These are phyloP conservation scores for Cremastobaeus sp. DNA, from an alignment of 2,888 invertebrate genomes.

Conservation along the genomic window DNA sequence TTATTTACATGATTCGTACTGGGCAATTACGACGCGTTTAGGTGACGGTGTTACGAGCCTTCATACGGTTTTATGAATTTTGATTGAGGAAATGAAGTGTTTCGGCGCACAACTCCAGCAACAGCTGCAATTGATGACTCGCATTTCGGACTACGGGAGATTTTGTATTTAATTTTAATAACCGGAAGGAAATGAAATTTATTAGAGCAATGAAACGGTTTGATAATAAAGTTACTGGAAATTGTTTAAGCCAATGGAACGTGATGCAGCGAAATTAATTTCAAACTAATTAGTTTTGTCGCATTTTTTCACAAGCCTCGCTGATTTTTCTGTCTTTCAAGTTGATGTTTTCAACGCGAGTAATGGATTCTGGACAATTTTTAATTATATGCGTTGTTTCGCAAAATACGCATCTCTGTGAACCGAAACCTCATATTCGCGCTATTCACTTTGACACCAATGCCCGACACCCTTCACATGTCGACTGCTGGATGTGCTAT, in stretches of 20 bases:
- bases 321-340: slow-evolving; percentile 34
- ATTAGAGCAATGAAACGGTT: slow-evolving; percentile 31
- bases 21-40: slow-evolving; percentile 32
- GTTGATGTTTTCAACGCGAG: slow-evolving; percentile 7
- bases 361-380: slow-evolving; percentile 41
- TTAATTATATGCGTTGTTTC: slow-evolving; percentile 49
- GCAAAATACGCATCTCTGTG: slow-evolving; percentile 18
- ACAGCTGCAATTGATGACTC: slow-evolving; percentile 45
- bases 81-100: slow-evolving; percentile 34
- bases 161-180: slow-evolving; percentile 48
- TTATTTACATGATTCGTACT: slow-evolving; percentile 3
- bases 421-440: slow-evolving; percentile 45
- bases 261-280: slow-evolving; percentile 7
- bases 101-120: slow-evolving; percentile 9
- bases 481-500: slow-evolving; percentile 35
- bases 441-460: slow-evolving; percentile 57
- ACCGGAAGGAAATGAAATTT: slow-evolving; percentile 44
- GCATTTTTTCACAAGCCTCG: slow-evolving; percentile 21
- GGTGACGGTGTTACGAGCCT: slow-evolving; percentile 29
- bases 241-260: slow-evolving; percentile 17
- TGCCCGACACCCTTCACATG: slow-evolving; percentile 50
- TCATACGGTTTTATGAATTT: slow-evolving; percentile 49
- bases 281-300: slow-evolving; percentile 8
- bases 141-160: slow-evolving; percentile 17
- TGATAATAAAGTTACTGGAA: slow-evolving; percentile 26